Evolutionary conservation across 2,113 vertebrate genomes (phyloP).

Genomic region (Saccopteryx leptura): DNA sequence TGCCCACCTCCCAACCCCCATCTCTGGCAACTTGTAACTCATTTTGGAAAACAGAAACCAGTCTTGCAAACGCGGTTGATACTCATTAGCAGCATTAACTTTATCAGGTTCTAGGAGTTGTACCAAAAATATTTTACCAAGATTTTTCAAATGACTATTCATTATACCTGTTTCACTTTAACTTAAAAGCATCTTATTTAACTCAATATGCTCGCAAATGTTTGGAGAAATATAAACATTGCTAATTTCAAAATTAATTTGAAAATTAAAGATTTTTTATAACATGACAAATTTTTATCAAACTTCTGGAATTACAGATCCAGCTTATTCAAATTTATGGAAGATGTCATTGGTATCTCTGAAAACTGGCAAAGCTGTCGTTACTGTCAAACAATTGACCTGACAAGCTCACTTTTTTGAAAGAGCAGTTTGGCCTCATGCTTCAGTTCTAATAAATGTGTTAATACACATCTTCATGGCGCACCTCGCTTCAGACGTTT

Average conservation of each 20-base stretch:
- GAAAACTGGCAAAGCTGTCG: neutral
- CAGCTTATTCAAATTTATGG: neutral
- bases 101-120: constrained; percentile 17
- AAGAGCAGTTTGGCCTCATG: constrained; percentile 9
- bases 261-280: constrained; percentile 9
- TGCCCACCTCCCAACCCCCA: neutral
- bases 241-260: constrained; percentile 33
- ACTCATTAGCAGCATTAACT: neutral
- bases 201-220: neutral
- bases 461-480: neutral
- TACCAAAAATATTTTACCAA: constrained; percentile 41
- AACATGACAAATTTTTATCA: neutral
- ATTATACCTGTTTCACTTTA: constrained; percentile 20
- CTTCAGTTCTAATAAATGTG: constrained; percentile 31
- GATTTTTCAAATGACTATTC: neutral
- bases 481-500: neutral
- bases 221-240: neutral
- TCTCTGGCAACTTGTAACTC: neutral
- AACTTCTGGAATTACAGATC: neutral
- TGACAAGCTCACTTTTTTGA: neutral
- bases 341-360: neutral
- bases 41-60: constrained; percentile 54
- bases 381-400: neutral
- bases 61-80: neutral
- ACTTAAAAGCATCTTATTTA: constrained; percentile 49